Conservation (phyloP, 2,797 vertebrate species). For the Strix occidentalis region DNA sequence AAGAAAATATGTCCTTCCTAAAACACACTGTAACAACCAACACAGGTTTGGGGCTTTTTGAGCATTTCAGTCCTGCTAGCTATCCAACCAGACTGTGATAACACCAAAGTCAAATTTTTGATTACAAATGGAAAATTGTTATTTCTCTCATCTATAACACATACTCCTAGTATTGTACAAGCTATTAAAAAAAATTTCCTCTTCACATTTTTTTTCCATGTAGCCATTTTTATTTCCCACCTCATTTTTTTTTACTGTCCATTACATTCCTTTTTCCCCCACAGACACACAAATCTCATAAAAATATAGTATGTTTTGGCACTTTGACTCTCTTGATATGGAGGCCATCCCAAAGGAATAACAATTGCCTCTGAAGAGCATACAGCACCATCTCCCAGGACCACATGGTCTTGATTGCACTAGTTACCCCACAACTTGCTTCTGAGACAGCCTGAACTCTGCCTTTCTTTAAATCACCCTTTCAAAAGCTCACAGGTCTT, state of each 20-base stretch:
- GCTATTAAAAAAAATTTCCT: background rate
- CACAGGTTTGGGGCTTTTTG: rapidly evolving
- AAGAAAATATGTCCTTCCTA: background rate
- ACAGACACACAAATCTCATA: background rate
- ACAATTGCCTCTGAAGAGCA: background rate
- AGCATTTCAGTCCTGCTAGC: background rate
- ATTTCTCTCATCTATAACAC: background rate
- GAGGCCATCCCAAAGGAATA: background rate
- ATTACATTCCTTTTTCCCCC: background rate
- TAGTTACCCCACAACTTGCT: background rate
- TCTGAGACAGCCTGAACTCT: background rate
- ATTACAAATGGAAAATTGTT: background rate
- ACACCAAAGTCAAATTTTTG: background rate
- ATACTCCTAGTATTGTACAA: background rate
- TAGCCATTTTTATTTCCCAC: background rate
- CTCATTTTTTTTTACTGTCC: background rate
- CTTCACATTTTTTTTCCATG: rapidly evolving
- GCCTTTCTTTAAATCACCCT: background rate
- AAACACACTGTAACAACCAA: background rate
- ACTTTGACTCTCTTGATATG: background rate
- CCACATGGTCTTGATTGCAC: rapidly evolving
- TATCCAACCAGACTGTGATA: background rate
- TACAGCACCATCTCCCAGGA: background rate
- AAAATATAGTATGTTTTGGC: background rate
- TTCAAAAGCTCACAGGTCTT: background rate